Base-by-base conservation (phyloP, 2,888 invertebrate species). In the Stegana nigrithorax region DNA sequence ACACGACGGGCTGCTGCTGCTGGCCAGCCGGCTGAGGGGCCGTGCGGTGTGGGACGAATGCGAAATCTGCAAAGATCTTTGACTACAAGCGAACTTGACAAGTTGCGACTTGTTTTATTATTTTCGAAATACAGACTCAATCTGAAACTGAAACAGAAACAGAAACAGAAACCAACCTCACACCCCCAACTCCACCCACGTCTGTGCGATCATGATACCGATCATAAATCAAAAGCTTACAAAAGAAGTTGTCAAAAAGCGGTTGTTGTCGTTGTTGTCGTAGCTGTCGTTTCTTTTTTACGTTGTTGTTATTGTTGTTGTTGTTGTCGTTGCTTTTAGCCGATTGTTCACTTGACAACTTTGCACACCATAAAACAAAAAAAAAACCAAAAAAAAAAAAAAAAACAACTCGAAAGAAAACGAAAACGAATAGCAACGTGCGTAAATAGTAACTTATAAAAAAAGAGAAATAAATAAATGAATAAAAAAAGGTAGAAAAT, bases 161-260 rank as follows among this genome's bases (percentile, higher is more conserved):
- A n/a, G n/a, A n/a, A n/a, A n/a, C 26, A n/a, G 42, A 26, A 29
- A 59, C 39, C 56, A 7, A 39, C 56, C 55, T 61, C 64, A 44
- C 67, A 53, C 47, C 56, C 57, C 6, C 21, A 63, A 42, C 23
- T 32, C 61, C 39, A 29, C 51, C 59, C 27, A 60, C 19, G 39
- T 39, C 4, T 1, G 17, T 2, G 17, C 14, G 14, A 55, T 21
- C 36, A 10, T 36, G 32, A 32, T 23, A 51, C 36, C 21, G 71
- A 69, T 75, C 75, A 72, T 76, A 75, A 75, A 77, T 77, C 77
- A 64, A 65, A 56, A 47, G 23, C 32, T 59, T 45, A 59, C 45
- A 59, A 59, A 59, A 59, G 59, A 59, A 59, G 59, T 59, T 59
- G 32, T 47, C 39, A 44, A 58, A 55, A 45, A 53, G 57, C 60